Evolutionary conservation across 2,888 invertebrate species (phyloP).

Genomic region (Petrophora chlorosata): DNA sequence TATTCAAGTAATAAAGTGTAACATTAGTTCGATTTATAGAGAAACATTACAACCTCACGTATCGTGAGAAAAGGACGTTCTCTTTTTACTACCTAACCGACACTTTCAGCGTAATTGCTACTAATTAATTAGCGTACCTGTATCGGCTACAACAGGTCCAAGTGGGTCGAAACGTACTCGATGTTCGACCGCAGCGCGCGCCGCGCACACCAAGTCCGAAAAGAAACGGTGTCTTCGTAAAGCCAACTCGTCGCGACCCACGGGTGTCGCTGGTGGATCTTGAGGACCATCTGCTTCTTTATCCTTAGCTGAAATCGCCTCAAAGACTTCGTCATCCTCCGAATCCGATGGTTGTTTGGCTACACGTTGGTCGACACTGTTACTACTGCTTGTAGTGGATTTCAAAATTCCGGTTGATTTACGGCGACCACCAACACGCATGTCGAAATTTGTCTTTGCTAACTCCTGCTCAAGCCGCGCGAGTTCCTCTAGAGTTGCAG

Average conservation of each 20-base stretch:
- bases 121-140: slow-evolving; percentile 70
- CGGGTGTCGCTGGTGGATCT: slow-evolving; percentile 89
- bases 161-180: slow-evolving; percentile 90
- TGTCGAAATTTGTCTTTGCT: slow-evolving; percentile 71
- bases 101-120: slow-evolving; percentile 10
- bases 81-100: neutral
- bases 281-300: slow-evolving; percentile 80
- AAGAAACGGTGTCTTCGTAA: slow-evolving; percentile 90
- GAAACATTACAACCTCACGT: neutral
- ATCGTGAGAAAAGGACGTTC: slow-evolving; percentile 12
- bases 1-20: too few relatives aligned
- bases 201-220: slow-evolving; percentile 89
- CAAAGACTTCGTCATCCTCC: slow-evolving; percentile 86
- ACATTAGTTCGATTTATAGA: too few relatives aligned
- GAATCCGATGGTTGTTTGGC: slow-evolving; percentile 57
- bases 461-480: slow-evolving; percentile 68
- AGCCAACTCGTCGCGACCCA: slow-evolving; percentile 91
- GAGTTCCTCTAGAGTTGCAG: slow-evolving; percentile 69
- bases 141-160: slow-evolving; percentile 85
- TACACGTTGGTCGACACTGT: slow-evolving; percentile 57
- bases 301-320: slow-evolving; percentile 62
- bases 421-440: slow-evolving; percentile 61
- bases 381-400: slow-evolving; percentile 67
- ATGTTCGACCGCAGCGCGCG: slow-evolving; percentile 89
- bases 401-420: slow-evolving; percentile 78